These are phyloP conservation scores for Taurulus bubalis DNA, from an alignment of 2,113 vertebrate species.

Conservation along the genomic window DNA sequence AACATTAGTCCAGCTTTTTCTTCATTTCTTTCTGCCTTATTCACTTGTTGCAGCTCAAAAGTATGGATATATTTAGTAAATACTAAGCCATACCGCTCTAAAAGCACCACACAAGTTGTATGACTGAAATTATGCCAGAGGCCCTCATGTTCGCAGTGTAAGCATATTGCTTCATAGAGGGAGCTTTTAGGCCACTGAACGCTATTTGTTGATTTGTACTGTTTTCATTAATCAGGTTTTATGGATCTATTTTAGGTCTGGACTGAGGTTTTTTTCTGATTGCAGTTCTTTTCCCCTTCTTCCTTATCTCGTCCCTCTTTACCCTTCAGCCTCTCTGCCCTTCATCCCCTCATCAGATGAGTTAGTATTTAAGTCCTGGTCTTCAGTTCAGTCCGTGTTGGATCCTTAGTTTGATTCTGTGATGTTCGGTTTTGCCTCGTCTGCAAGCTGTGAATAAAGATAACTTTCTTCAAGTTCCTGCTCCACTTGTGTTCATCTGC, in stretches of 20 bases:
- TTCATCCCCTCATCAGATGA: background rate
- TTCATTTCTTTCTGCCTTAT: background rate
- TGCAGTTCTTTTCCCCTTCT: background rate
- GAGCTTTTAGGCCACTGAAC: constrained; percentile 13
- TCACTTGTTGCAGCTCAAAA: background rate
- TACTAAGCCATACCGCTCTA: background rate
- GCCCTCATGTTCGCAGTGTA: background rate
- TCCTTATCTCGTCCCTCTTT: background rate
- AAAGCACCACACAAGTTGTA: background rate
- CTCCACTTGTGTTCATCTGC: background rate
- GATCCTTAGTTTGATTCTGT: background rate
- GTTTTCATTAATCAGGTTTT: constrained; percentile 4
- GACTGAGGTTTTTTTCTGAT: too few relatives aligned
- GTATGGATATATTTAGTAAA: background rate
- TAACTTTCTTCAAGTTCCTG: background rate
- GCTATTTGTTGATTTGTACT: constrained; percentile 28
- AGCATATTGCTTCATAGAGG: background rate
- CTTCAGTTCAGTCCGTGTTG: background rate
- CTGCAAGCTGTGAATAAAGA: background rate
- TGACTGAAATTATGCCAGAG: background rate
- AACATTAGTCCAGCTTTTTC: background rate
- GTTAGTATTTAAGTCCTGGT: background rate
- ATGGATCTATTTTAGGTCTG: background rate
- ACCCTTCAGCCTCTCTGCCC: background rate
- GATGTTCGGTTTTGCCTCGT: background rate